phyloP scores from a whole-genome alignment of 2,888 invertebrate species.

The Rotaria socialis region DNA sequence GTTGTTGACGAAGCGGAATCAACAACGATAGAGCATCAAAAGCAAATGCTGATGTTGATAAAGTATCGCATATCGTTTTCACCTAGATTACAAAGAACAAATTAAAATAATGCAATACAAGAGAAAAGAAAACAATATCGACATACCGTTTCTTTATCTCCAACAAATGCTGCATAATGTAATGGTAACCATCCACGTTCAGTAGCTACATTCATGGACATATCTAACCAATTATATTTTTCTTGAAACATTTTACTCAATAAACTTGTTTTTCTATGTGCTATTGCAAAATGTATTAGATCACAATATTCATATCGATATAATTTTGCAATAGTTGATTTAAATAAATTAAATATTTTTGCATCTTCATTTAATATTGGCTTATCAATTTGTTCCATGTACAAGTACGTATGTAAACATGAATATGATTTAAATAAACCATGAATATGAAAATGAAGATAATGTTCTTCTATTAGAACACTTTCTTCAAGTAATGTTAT shows the following conservation, averaged over 20 bases:
- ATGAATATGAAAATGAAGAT: neutral
- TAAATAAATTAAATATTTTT: neutral
- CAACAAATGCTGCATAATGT: slow-evolving; percentile 32
- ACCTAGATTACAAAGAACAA: neutral
- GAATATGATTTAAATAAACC: slow-evolving; percentile 32
- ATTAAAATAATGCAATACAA: neutral
- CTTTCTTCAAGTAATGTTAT: neutral
- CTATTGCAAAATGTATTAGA: slow-evolving; percentile 35
- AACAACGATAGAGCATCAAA: neutral
- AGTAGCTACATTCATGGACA: neutral
- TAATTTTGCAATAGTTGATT: neutral
- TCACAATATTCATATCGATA: neutral
- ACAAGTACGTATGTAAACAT: slow-evolving; percentile 9
- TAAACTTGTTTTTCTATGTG: slow-evolving; percentile 4
- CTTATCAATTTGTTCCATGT: neutral
- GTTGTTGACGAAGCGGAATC: neutral
- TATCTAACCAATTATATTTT: neutral
- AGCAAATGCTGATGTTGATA: no score
- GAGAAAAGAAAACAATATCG: neutral
- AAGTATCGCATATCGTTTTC: neutral
- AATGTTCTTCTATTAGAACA: slow-evolving; percentile 26
- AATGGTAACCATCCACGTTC: slow-evolving; percentile 37
- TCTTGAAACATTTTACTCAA: neutral
- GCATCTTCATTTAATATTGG: neutral
- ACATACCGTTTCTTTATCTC: slow-evolving; percentile 27